Conservation (phyloP, 37 sponge, comb jelly and placozoan genomes). For the Ephydatia muelleri region DNA sequence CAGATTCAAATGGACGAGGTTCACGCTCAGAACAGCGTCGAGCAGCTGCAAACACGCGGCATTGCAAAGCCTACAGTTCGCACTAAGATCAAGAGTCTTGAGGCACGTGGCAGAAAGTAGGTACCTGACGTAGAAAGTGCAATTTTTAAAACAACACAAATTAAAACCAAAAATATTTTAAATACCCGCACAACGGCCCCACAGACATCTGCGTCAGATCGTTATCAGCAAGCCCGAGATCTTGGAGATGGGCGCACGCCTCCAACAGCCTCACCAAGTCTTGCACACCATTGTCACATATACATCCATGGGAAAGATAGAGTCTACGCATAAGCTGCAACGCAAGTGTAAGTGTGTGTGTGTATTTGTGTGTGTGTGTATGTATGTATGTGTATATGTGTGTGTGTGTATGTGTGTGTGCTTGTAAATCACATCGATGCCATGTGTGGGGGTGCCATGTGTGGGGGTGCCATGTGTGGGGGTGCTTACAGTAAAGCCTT, state of each 20-base stretch:
- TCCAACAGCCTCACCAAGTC: constrained; percentile 21
- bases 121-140: background rate
- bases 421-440: too few relatives aligned
- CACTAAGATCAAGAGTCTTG: constrained; percentile 53
- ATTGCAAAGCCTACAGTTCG: constrained; percentile 41
- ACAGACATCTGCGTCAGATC: background rate
- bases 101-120: constrained; percentile 2
- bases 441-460: background rate
- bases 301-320: constrained; percentile 34
- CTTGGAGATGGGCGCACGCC: constrained; percentile 7
- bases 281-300: constrained; percentile 7
- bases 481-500: background rate
- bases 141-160: too few relatives aligned
- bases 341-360: background rate
- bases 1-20: constrained; percentile 15
- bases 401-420: too few relatives aligned
- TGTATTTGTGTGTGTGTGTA: background rate
- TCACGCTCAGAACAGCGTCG: background rate
- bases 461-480: background rate
- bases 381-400: too few relatives aligned
- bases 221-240: constrained; percentile 42
- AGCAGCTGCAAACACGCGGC: constrained; percentile 21
- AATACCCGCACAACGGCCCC: constrained; percentile 28
- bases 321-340: constrained; percentile 1
- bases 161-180: background rate